Conservation (phyloP, 2,113 vertebrate species). For the Pao palembangensis region DNA sequence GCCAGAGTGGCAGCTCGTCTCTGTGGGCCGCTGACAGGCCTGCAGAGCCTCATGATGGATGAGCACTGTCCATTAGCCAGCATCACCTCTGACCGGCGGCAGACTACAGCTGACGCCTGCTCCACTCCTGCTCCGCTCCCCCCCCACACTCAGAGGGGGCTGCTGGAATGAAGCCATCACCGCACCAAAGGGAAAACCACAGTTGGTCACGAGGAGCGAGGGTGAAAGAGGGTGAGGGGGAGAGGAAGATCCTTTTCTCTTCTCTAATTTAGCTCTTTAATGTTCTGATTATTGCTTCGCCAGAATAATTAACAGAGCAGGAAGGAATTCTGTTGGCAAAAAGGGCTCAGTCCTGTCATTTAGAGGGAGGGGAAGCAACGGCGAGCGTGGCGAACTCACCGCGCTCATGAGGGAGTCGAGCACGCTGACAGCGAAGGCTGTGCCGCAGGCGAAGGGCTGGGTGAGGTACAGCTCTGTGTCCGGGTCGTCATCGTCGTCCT, state of each 20-base stretch:
- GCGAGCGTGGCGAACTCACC: slow-evolving; percentile 74
- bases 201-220: slow-evolving; percentile 16
- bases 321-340: too few relatives aligned
- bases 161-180: slow-evolving; percentile 77
- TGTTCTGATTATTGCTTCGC: slow-evolving; percentile 13
- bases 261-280: slow-evolving; percentile 22
- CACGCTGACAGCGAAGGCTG: slow-evolving; percentile 95
- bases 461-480: slow-evolving; percentile 99
- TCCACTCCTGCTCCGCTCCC: slow-evolving; percentile 58
- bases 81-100: slow-evolving; percentile 77
- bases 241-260: slow-evolving; percentile 11
- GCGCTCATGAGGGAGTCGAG: slow-evolving; percentile 99
- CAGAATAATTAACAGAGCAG: slow-evolving; percentile 5
- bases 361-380: neutral
- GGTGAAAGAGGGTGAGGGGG: slow-evolving; percentile 8
- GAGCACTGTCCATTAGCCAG: slow-evolving; percentile 79
- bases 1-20: slow-evolving; percentile 72
- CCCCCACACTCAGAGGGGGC: slow-evolving; percentile 46
- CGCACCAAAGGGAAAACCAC: slow-evolving; percentile 43
- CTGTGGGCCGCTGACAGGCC: slow-evolving; percentile 71
- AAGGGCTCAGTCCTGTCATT: too few relatives aligned
- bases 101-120: slow-evolving; percentile 76
- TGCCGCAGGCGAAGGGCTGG: slow-evolving; percentile 97
- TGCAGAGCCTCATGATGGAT: slow-evolving; percentile 78
- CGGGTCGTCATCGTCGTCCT: slow-evolving; percentile 98